Base-by-base conservation (phyloP, 2,797 vertebrate species). In the Labeo calbasu region DNA sequence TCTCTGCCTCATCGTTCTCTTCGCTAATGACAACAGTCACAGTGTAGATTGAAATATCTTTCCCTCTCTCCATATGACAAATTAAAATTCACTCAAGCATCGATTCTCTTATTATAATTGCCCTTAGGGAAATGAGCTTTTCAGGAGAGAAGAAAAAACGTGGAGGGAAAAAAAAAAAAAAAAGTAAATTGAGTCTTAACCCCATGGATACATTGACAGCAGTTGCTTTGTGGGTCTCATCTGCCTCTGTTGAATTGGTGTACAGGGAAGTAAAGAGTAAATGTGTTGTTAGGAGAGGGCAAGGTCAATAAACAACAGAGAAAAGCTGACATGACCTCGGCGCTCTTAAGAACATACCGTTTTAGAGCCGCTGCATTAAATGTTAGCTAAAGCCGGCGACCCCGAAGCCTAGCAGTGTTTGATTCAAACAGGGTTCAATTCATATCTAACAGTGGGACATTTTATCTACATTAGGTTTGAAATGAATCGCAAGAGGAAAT, bases 31-130 rank as follows among this genome's bases (percentile, higher is more conserved):
- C 82, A 83, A 81, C 68, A 85, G 82, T 82, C 83, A 86, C 80
- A 78, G 78, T 80, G 81, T 68, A 88, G 88, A 89, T 89, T 88
- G 88, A 89, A 87, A 88, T 88, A 89, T 88, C 84, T 82, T 82
- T 83, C 73, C 79, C 77, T 86, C 83, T 81, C 83, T 85, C 73
- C 65, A 85, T 81, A 90, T 89, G 85, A 88, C 84, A 89, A 90
- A 90, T 89, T 88, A 90, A 89, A 88, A 90, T 90, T 90, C 89
- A 89, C 79, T 87, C 88, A 90, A 86, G 89, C 89, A 90, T 84
- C 76, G 84, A 90, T 88, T 88, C 87, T 86, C 84, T 87, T 89
- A 87, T 90, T 89, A 90, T 86, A 88, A 90, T 84, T 85, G 86
- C 82, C 89, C 84, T 80, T 23, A 82, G 88, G 87, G 86, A 90